phyloP scores from a whole-genome alignment of 2,888 invertebrate genomes.

The Tipula confusa region DNA sequence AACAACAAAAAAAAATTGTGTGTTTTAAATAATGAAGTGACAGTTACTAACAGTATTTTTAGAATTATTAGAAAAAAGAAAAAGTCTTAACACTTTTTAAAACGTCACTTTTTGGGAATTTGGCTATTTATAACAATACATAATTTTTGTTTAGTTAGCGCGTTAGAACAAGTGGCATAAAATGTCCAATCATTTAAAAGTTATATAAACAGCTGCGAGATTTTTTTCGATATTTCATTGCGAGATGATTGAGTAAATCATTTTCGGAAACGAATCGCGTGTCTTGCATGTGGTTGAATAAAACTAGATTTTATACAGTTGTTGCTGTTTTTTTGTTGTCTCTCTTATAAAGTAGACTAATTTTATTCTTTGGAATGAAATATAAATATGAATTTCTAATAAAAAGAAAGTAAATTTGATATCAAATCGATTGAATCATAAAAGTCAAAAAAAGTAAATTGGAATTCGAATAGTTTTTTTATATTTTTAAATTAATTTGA shows the following conservation, averaged over 20 bases:
- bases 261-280: neutral
- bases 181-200: neutral
- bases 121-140: neutral
- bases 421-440: neutral
- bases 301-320: neutral
- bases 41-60: neutral
- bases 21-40: neutral
- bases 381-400: neutral
- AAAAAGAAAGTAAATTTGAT: neutral
- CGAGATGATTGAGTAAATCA: constrained; percentile 5
- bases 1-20: neutral
- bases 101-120: constrained; percentile 5
- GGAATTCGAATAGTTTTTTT: neutral
- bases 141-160: neutral
- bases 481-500: neutral
- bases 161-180: neutral
- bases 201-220: neutral
- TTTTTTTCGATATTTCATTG: neutral
- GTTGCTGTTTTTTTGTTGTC: neutral
- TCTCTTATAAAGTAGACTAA: neutral
- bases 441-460: neutral
- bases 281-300: neutral
- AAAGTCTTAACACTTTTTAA: neutral
- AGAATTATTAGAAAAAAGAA: neutral
- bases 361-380: neutral